Percentiles rank a stretch among this genome's conserved stretches.
These are phyloP conservation scores for Ophraella communa DNA, from an alignment of 2,888 invertebrate species.

Conservation along the genomic window DNA sequence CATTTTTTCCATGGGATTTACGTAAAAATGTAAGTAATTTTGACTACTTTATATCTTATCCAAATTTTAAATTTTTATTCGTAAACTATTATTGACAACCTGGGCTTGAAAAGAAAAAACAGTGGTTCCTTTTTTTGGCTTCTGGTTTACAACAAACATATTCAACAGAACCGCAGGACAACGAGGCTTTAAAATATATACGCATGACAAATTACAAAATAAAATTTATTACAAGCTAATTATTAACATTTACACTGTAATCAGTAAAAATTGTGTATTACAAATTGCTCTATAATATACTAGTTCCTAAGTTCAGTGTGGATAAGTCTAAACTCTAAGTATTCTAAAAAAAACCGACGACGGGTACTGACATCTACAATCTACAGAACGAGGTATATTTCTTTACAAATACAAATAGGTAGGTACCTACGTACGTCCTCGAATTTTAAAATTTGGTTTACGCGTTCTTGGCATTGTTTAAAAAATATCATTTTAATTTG, in stretches of 20 bases:
- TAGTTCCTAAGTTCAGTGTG: not conserved
- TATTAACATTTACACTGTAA: not conserved
- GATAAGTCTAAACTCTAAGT: not conserved
- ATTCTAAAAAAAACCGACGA: slow-evolving; percentile 1
- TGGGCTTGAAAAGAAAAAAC: not conserved
- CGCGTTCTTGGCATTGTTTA: slow-evolving; percentile 1
- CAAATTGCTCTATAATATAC: not conserved
- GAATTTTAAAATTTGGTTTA: not conserved
- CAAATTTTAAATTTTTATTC: too few relatives aligned
- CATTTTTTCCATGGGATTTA: too few relatives aligned
- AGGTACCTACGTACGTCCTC: not conserved
- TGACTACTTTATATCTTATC: too few relatives aligned
- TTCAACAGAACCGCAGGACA: slow-evolving; percentile 3
- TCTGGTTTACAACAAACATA: slow-evolving; percentile 5
- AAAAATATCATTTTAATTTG: slow-evolving; percentile 9
- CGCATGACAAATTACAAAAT: slow-evolving; percentile 20
- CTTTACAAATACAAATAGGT: slow-evolving; percentile 1
- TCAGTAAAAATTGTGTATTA: slow-evolving; percentile 5
- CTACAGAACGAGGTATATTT: slow-evolving; percentile 2
- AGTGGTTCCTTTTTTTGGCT: not conserved
- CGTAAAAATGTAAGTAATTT: too few relatives aligned
- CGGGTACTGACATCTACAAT: slow-evolving; percentile 1
- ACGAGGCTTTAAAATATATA: slow-evolving; percentile 13
- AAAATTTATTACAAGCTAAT: slow-evolving; percentile 3
- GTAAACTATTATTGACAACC: too few relatives aligned